Evolutionary conservation across 2,888 invertebrate genomes (phyloP).

Genomic region (Blera fallax): DNA sequence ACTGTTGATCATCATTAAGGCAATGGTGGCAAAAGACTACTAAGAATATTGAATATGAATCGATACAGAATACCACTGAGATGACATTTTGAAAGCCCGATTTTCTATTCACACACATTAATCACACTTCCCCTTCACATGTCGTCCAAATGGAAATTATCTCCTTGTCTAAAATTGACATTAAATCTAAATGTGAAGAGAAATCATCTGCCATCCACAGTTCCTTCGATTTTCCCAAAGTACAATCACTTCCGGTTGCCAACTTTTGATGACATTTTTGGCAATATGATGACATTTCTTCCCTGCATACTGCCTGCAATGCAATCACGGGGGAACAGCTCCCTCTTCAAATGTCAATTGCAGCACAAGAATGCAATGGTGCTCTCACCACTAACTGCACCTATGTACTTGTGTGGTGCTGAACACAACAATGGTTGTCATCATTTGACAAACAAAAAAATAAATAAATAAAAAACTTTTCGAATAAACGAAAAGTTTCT

Average conservation of each 20-base stretch:
- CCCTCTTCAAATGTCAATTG: background rate
- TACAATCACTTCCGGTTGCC: background rate
- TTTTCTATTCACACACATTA: too few species aligned
- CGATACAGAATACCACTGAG: too few species aligned
- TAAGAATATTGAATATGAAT: too few species aligned
- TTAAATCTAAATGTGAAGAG: background rate
- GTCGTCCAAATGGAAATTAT: background rate
- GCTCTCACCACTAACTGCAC: background rate
- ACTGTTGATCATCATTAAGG: too few species aligned
- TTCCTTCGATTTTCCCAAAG: background rate
- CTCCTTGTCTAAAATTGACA: background rate
- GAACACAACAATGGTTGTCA: slow-evolving; percentile 1
- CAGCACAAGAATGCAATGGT: background rate
- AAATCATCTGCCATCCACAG: background rate
- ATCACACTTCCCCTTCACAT: too few species aligned
- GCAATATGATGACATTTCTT: background rate
- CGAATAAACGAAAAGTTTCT: background rate
- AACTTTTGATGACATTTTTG: background rate
- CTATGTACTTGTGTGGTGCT: background rate
- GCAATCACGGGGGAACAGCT: background rate
- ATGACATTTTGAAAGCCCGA: too few species aligned
- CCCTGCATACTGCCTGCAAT: background rate
- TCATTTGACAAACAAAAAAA: background rate
- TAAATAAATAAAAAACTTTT: background rate
- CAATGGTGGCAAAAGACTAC: too few species aligned